Evolutionary conservation across 2,113 vertebrate species (phyloP).

Genomic region (Amphilophus citrinellus): DNA sequence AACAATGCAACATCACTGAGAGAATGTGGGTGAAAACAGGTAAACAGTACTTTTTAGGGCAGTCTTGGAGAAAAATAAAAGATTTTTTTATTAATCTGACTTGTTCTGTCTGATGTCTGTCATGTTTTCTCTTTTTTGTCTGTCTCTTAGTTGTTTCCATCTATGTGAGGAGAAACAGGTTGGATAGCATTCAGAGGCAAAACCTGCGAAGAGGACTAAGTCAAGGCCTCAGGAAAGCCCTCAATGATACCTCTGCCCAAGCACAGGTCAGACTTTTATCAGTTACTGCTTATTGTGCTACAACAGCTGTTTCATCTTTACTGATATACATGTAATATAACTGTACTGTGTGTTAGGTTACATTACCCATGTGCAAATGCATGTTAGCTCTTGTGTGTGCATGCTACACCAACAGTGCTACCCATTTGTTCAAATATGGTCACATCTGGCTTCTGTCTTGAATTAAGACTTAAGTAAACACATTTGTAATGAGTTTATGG

Average conservation of each 20-base stretch:
- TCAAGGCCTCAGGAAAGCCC: constrained; percentile 88
- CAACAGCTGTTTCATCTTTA: neutral
- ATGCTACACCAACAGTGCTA: no score
- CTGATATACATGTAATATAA: neutral
- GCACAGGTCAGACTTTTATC: constrained; percentile 85
- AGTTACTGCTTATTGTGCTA: constrained; percentile 4
- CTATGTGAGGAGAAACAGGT: constrained; percentile 86
- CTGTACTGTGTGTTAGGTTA: neutral
- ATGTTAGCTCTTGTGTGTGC: neutral
- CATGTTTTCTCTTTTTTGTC: neutral
- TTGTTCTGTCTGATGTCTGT: constrained; percentile 13
- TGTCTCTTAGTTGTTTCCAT: constrained; percentile 88
- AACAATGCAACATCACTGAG: constrained; percentile 92
- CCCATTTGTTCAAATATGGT: neutral
- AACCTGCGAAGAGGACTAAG: constrained; percentile 90
- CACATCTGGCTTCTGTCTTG: neutral
- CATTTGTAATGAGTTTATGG: neutral
- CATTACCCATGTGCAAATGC: no score
- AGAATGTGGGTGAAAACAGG: constrained; percentile 94
- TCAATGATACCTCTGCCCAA: constrained; percentile 85
- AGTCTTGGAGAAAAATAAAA: neutral
- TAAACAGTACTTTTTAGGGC: constrained; percentile 59
- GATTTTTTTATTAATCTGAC: neutral
- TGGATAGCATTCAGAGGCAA: constrained; percentile 87
- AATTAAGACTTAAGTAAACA: neutral